These are phyloP conservation scores for Pomatostomus ruficeps DNA, from an alignment of 2,113 vertebrate species.

Conservation along the genomic window DNA sequence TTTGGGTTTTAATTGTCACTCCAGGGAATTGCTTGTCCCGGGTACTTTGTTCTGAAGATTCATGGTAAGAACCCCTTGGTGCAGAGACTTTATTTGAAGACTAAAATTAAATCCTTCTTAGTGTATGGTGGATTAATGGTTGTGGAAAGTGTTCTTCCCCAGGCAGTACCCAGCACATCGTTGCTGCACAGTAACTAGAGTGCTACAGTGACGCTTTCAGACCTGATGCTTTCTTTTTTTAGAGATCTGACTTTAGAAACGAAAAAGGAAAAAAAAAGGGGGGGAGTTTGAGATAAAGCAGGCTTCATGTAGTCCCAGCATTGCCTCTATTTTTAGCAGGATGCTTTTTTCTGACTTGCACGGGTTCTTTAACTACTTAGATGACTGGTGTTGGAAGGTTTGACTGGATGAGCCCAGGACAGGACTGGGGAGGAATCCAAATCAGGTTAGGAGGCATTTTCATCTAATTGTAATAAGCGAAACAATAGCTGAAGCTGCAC, in stretches of 20 bases:
- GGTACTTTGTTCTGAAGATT: slow-evolving; percentile 9
- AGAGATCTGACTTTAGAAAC: slow-evolving; percentile 43
- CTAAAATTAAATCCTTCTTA: slow-evolving; percentile 39
- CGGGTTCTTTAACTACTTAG: slow-evolving; percentile 38
- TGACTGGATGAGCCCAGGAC: neutral
- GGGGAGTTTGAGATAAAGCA: slow-evolving; percentile 43
- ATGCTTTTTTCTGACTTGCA: slow-evolving; percentile 37
- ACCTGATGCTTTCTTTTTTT: slow-evolving; percentile 38
- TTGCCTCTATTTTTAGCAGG: slow-evolving; percentile 54
- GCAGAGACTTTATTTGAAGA: neutral
- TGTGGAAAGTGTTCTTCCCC: neutral
- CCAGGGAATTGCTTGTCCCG: slow-evolving; percentile 1
- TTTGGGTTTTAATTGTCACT: slow-evolving; percentile 10
- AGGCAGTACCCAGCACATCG: neutral
- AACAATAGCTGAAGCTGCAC: neutral
- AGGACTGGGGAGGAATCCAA: slow-evolving; percentile 3
- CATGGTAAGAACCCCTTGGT: neutral
- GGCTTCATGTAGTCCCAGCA: slow-evolving; percentile 9
- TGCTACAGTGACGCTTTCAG: neutral
- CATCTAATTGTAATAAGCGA: slow-evolving; percentile 5
- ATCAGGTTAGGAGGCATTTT: slow-evolving; percentile 27
- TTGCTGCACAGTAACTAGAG: neutral
- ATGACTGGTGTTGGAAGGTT: neutral
- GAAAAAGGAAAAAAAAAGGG: neutral
- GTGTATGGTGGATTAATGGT: neutral